phyloP scores from a whole-genome alignment of 2,113 vertebrate genomes.

The Strix uralensis region DNA sequence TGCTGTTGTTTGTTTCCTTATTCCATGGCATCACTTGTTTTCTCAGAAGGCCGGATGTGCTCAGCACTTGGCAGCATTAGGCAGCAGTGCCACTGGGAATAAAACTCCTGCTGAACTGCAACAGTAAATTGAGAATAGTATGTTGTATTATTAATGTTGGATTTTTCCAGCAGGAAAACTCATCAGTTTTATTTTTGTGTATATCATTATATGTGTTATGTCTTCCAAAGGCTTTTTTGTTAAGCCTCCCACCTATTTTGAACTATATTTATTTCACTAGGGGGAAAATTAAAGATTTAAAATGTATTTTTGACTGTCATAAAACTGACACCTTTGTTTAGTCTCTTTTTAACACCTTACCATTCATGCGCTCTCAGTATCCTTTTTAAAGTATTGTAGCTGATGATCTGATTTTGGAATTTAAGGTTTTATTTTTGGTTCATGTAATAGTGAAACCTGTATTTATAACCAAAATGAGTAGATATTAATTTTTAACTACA shows the following conservation, averaged over 20 bases:
- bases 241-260: background rate
- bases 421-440: background rate
- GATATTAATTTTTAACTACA: background rate
- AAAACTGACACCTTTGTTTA: background rate
- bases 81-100: background rate
- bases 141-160: background rate
- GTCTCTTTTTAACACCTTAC: background rate
- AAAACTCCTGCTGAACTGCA: background rate
- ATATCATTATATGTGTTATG: background rate
- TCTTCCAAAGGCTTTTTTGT: background rate
- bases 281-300: background rate
- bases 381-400: background rate
- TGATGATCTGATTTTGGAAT: background rate
- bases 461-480: background rate
- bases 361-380: background rate
- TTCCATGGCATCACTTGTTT: background rate
- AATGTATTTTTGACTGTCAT: background rate
- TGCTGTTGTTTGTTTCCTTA: background rate
- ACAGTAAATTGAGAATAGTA: background rate
- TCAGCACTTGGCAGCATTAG: background rate
- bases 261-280: background rate
- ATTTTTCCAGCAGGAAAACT: background rate
- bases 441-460: background rate
- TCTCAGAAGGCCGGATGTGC: background rate
- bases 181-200: background rate